Percentiles rank a stretch among this genome's conserved stretches.
phyloP scores from a whole-genome alignment of 2,113 vertebrate species.

The Tonatia bakeri region DNA sequence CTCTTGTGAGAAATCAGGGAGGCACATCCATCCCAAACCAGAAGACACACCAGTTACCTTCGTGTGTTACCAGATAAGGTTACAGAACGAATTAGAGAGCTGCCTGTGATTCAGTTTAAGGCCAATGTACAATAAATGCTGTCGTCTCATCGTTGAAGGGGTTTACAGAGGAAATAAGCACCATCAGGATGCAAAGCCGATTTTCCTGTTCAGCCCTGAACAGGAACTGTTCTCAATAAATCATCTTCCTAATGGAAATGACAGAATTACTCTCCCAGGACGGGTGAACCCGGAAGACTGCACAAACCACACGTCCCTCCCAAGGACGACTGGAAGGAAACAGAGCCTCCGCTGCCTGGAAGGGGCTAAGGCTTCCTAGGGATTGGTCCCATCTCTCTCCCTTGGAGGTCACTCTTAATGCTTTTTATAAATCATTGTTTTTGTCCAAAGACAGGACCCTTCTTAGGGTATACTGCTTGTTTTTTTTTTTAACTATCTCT shows the following conservation, averaged over 20 bases:
- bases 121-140: conserved; percentile 43
- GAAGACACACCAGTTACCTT: conserved; percentile 13
- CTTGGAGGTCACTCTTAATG: neutral
- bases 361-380: conserved; percentile 31
- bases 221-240: conserved; percentile 78
- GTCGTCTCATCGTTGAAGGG: neutral
- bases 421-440: neutral
- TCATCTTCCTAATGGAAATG: conserved; percentile 81
- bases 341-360: neutral
- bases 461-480: neutral
- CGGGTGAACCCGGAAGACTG: conserved; percentile 14
- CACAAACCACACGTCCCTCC: conserved; percentile 44
- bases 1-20: conserved; percentile 10
- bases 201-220: conserved; percentile 69
- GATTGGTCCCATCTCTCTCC: neutral
- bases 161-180: conserved; percentile 53
- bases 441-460: neutral
- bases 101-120: conserved; percentile 71
- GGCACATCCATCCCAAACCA: neutral
- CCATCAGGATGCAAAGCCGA: conserved; percentile 59
- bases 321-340: conserved; percentile 78
- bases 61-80: conserved; percentile 53
- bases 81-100: conserved; percentile 58
- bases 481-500: neutral
- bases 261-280: conserved; percentile 74